A percentile compares a stretch with the other conserved stretches of the same genome.
These are phyloP conservation scores for Rhineura floridana DNA, from an alignment of 2,113 vertebrate species.

Conservation along the genomic window DNA sequence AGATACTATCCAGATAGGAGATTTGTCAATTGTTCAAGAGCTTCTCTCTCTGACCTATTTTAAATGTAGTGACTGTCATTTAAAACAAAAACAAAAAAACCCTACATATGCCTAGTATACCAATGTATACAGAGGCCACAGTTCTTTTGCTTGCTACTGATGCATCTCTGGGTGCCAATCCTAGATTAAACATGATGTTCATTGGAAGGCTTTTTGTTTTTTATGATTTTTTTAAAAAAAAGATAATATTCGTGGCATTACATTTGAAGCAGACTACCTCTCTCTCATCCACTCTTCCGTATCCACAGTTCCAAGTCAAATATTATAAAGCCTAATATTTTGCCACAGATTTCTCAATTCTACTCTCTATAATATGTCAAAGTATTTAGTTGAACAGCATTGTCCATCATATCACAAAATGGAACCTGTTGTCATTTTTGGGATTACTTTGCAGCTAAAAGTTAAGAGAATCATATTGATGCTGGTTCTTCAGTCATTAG, in stretches of 20 bases:
- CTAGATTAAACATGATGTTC: no score
- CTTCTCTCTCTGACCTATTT: no score
- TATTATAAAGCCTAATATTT: constrained; percentile 25
- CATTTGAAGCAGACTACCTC: not conserved
- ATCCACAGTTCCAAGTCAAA: constrained; percentile 40
- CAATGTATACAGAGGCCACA: no score
- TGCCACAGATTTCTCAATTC: constrained; percentile 43
- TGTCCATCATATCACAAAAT: constrained; percentile 24
- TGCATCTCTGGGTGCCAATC: no score
- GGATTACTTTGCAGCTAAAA: constrained; percentile 4
- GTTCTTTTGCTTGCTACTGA: no score
- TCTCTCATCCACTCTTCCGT: not conserved
- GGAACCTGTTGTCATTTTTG: constrained; percentile 39
- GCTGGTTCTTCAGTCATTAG: constrained; percentile 20
- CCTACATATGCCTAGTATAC: no score
- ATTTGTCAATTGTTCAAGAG: no score
- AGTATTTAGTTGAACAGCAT: constrained; percentile 52
- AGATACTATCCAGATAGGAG: no score
- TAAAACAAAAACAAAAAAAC: no score
- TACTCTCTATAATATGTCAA: constrained; percentile 50
- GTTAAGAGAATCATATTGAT: constrained; percentile 26
- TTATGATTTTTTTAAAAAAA: no score
- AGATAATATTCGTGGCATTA: not conserved
- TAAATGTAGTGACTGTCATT: no score
- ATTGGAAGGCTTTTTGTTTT: not conserved